Conservation (phyloP, 2,888 invertebrate species). For the Ichneumon xanthorius region DNA sequence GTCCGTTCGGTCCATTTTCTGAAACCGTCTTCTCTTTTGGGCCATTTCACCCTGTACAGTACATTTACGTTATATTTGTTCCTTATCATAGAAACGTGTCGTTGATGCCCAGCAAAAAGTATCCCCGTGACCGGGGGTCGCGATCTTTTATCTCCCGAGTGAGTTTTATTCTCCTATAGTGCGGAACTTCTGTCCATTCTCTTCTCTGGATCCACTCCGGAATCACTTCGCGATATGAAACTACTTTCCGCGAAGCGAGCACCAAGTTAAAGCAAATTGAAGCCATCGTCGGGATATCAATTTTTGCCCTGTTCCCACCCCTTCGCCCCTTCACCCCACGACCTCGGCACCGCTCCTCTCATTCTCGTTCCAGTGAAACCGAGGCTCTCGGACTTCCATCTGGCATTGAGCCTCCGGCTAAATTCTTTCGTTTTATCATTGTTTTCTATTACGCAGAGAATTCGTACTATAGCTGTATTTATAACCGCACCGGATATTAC, state of each 20-base stretch:
- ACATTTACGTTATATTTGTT: not conserved
- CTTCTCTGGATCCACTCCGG: conserved; percentile 13
- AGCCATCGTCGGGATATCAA: conserved; percentile 76
- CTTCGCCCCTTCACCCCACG: conserved; percentile 27
- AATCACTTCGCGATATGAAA: conserved; percentile 60
- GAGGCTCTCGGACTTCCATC: conserved; percentile 1
- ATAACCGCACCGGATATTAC: not conserved
- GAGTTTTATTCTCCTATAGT: conserved; percentile 45
- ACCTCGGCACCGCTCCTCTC: not conserved
- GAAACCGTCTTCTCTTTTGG: not conserved
- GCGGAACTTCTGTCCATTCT: conserved; percentile 41
- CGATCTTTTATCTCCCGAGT: conserved; percentile 47
- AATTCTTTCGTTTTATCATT: conserved; percentile 39
- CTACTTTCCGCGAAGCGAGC: conserved; percentile 68
- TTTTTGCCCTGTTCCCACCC: conserved; percentile 69
- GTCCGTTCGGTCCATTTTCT: not conserved
- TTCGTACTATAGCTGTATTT: not conserved
- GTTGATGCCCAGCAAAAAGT: conserved; percentile 34
- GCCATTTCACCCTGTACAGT: not conserved
- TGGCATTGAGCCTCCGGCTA: conserved; percentile 46
- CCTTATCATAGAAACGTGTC: conserved; percentile 35
- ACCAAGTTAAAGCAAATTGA: conserved; percentile 72
- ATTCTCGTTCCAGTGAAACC: not conserved
- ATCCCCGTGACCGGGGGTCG: conserved; percentile 33
- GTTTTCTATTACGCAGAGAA: conserved; percentile 46